Evolutionary conservation across 2,113 vertebrate species (phyloP).

Genomic region (Seriola dumerili): DNA sequence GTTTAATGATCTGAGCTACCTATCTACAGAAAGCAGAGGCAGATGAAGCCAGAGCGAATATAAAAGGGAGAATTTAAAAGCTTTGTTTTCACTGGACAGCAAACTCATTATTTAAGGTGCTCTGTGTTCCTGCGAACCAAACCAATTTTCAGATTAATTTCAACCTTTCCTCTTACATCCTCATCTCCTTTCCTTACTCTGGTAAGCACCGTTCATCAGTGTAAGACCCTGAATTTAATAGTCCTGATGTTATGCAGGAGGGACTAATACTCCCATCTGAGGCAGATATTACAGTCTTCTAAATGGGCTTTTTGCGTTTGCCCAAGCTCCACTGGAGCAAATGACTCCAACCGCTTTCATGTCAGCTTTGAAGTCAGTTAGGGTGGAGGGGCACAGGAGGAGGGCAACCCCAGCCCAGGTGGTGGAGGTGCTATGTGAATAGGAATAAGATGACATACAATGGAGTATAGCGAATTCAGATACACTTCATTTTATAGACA

Average conservation of each 20-base stretch:
- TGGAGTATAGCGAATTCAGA: neutral
- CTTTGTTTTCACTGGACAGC: neutral
- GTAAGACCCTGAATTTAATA: neutral
- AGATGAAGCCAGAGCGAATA: conserved; percentile 10
- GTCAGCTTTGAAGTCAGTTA: conserved; percentile 71
- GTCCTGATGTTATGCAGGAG: neutral
- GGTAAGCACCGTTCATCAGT: neutral
- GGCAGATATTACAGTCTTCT: neutral
- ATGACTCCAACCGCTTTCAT: conserved; percentile 58
- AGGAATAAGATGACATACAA: neutral
- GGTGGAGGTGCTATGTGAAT: neutral
- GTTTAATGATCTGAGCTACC: conserved; percentile 65
- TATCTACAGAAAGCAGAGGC: conserved; percentile 34
- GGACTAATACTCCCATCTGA: conserved; percentile 8
- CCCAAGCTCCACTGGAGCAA: neutral
- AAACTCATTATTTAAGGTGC: conserved; percentile 17
- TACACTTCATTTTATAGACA: neutral
- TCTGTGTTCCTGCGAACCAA: neutral
- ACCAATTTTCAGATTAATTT: conserved; percentile 1
- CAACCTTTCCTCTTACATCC: neutral
- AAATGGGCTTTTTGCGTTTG: conserved; percentile 3
- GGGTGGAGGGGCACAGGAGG: conserved; percentile 35
- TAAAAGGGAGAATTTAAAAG: neutral
- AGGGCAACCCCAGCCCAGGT: conserved; percentile 29
- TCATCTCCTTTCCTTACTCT: neutral